phyloP scores from a whole-genome alignment of 2,888 invertebrate species.

The Mimumesa dahlbomi region DNA sequence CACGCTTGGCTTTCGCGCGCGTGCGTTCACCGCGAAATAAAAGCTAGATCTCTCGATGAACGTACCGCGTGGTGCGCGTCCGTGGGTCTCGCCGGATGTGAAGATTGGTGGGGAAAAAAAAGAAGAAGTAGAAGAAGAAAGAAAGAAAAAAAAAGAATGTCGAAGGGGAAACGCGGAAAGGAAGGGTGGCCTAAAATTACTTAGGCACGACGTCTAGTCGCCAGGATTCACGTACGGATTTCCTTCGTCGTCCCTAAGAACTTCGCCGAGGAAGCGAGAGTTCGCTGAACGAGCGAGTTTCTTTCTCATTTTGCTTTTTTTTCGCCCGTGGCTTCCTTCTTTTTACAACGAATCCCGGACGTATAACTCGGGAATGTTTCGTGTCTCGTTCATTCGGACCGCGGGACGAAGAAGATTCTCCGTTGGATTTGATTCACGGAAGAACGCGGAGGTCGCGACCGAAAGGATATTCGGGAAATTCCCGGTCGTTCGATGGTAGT shows the following conservation, averaged over 20 bases:
- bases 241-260: slow-evolving; percentile 4
- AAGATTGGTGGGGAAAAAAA: slow-evolving; percentile 44
- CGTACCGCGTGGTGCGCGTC: slow-evolving; percentile 9
- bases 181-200: slow-evolving; percentile 65
- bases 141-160: slow-evolving; percentile 32
- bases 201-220: slow-evolving; percentile 38
- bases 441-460: slow-evolving; percentile 2
- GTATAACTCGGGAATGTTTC: slow-evolving; percentile 5
- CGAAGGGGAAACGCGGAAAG: slow-evolving; percentile 29
- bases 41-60: slow-evolving; percentile 25
- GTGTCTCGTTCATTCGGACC: background rate
- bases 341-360: too few species aligned
- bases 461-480: slow-evolving; percentile 22
- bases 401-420: background rate
- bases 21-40: slow-evolving; percentile 53
- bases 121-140: slow-evolving; percentile 19
- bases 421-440: slow-evolving; percentile 8
- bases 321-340: too few species aligned
- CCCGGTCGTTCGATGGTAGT: slow-evolving; percentile 13
- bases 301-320: background rate
- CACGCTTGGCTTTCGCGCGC: slow-evolving; percentile 16
- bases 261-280: slow-evolving; percentile 4
- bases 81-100: slow-evolving; percentile 48
- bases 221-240: slow-evolving; percentile 13
- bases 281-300: slow-evolving; percentile 4